phyloP scores from a whole-genome alignment of 2,888 invertebrate genomes.

The Selenia dentaria region DNA sequence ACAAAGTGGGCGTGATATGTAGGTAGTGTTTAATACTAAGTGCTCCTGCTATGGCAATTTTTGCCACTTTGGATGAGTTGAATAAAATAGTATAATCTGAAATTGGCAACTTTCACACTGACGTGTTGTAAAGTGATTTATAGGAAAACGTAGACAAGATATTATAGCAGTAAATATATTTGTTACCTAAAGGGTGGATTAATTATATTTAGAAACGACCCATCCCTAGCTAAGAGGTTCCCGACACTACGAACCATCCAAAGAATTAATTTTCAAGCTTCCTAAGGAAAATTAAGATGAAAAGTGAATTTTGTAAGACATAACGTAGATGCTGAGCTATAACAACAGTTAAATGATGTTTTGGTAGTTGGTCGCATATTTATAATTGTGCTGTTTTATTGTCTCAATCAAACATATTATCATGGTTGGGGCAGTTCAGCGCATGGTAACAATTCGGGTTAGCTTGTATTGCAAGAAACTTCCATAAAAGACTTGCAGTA shows the following conservation, averaged over 20 bases:
- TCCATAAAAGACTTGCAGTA: too few species aligned
- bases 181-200: constrained; percentile 57
- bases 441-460: too few species aligned
- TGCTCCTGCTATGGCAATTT: constrained; percentile 15
- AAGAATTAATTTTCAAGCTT: constrained; percentile 59
- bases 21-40: constrained; percentile 35
- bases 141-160: too few species aligned
- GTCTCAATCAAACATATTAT: too few species aligned
- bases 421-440: too few species aligned
- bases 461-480: too few species aligned
- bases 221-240: constrained; percentile 52
- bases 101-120: too few species aligned
- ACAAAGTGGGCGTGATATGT: constrained; percentile 39
- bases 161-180: constrained; percentile 25
- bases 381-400: too few species aligned
- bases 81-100: too few species aligned
- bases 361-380: too few species aligned
- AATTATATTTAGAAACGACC: constrained; percentile 61
- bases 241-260: constrained; percentile 44
- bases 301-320: constrained; percentile 45
- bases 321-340: constrained; percentile 42
- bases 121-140: constrained; percentile 1
- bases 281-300: constrained; percentile 51
- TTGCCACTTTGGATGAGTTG: not conserved
- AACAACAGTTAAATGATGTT: too few species aligned